Evolutionary conservation across 1,140 invertebrate genomes (phyloP), one percentile per base, ranked within the genome.

Genomic region (Helicoverpa armigera): DNA sequence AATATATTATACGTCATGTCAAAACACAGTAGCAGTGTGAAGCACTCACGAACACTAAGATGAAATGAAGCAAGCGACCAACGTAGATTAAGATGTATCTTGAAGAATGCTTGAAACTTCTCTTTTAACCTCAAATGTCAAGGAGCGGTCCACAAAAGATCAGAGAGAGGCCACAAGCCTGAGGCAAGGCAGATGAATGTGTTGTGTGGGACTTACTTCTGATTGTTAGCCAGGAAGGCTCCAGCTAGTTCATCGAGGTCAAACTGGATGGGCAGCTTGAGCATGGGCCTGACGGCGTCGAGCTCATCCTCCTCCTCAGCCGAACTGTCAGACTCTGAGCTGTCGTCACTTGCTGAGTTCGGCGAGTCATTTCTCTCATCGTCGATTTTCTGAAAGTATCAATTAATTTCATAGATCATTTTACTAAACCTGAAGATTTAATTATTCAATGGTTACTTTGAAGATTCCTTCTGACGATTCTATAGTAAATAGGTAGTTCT

Each of bases 241-340:
- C 97, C 97, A 54, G 97, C 97, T 51, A 98, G 95, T 80, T 98
- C 97, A 86, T 98, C 97, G 51, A 98, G 96, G 93, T 98, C 97
- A 85, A 98, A 96, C 87, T 97, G 97, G 56, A 98, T 95, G 63
- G 97, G 97, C 85, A 98, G 92, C 89, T 97, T 97, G 86, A 98
- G 96, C 81, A 97, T 96, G 67, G 97, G 96, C 60, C 96, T 96
- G 80, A 96, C 95, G 83, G 96, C 88, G 67, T 94, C 92, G 51
- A 90, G 73, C 23, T 94, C 92, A 5, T 94, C 93, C 4, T 94
- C 93, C 7, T 94, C 93, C 63, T 94, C 93, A 0, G 89, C 89
- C 0, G 92, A 94, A 54, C 89, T 92, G 72, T 96, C 96, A 7
- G 96, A 96, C 13, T 96, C 95, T 1, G 96, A 95, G 70, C 91